Base-by-base conservation (phyloP, 2,113 vertebrate genomes). In the Heliornis fulica region DNA sequence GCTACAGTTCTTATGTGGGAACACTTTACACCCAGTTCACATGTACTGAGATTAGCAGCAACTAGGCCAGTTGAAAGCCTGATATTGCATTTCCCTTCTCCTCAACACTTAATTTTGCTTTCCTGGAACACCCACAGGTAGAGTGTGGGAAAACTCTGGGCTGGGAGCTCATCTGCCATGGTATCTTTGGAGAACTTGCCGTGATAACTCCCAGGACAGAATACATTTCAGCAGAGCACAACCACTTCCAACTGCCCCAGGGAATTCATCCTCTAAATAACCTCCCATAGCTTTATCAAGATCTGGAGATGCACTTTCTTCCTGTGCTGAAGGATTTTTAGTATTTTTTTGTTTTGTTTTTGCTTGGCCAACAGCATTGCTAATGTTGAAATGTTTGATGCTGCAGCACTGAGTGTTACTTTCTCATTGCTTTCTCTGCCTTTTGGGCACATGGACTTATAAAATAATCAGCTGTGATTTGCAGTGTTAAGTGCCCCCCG, bases 101-200 rank as follows among this genome's bases (percentile, higher is more conserved):
- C 91, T 82, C 75, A 70, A 83, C 34, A 57, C 68, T 98, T 95
- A 87, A 90, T 98, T 97, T 96, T 85, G 38, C 93, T 97, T 91
- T 69, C 61, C 40, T 54, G 89, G 87, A 90, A 94, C 92, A 95
- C 90, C 87, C 74, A 91, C 63, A 72, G 94, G 68, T 94, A 82
- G 81, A 87, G 48, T n/a, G 46, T 92, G 89, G 85, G 76, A 84
- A 92, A 91, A 83, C 36, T 15, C 46, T n/a, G 43, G 70, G 59
- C 66, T 80, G 50, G 51, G 59, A 59, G 57, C 45, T 82, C 87
- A 43, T 84, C 84, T 8, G 16, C 87, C 53, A 65, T 1, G 0
- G 45, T 75, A 85, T 93, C 90, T 96, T 87, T 10, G 23, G 94
- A 92, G 86, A 75, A 77, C 74, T 94, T 81, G 65, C 75, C 84